phyloP scores from a whole-genome alignment of 2,113 vertebrate genomes.

The Strix uralensis region DNA sequence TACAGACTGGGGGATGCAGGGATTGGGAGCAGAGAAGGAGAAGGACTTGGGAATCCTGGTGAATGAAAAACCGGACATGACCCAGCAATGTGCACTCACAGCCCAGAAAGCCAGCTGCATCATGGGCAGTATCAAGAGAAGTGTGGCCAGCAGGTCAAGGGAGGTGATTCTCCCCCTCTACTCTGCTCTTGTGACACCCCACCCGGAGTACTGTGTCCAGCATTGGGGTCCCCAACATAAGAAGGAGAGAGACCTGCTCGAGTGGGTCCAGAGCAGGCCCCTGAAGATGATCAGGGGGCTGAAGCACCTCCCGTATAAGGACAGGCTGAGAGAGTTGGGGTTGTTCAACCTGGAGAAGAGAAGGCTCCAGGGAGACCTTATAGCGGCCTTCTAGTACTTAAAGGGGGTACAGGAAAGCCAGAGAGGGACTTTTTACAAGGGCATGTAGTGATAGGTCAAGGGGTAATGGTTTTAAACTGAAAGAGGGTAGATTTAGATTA shows the following conservation, averaged over 20 bases:
- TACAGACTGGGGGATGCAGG: neutral
- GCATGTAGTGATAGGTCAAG: neutral
- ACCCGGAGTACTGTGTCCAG: neutral
- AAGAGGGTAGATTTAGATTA: neutral
- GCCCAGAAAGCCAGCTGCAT: rapidly evolving
- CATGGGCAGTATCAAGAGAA: neutral
- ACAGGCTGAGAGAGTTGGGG: neutral
- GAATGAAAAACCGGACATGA: neutral
- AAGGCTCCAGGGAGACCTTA: neutral
- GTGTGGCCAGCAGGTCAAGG: rapidly evolving
- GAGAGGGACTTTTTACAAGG: neutral
- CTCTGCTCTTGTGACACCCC: rapidly evolving
- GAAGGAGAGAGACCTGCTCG: neutral
- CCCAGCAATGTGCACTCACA: neutral
- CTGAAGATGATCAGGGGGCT: neutral
- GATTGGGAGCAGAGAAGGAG: neutral
- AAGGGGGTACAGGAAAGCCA: neutral
- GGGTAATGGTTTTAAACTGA: neutral
- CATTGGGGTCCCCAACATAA: neutral
- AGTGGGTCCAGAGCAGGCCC: neutral
- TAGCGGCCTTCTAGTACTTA: neutral
- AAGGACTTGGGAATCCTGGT: neutral
- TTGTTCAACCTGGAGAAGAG: neutral
- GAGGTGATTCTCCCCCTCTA: neutral
- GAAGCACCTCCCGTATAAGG: neutral